phyloP scores from a whole-genome alignment of 2,797 vertebrate species.

The Phaenicophaeus curvirostris region DNA sequence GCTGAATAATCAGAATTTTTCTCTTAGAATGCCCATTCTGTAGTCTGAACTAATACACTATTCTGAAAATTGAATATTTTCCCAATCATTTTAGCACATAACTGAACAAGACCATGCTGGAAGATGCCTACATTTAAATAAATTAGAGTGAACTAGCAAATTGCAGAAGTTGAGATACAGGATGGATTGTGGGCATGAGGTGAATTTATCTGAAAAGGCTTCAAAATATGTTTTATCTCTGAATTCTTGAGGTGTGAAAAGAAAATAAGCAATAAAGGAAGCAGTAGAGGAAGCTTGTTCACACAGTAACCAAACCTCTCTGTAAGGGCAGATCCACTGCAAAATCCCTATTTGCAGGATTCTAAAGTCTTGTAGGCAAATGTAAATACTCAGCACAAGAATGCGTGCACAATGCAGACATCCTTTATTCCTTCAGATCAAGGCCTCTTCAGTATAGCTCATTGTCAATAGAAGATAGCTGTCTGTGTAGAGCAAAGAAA shows the following conservation, averaged over 20 bases:
- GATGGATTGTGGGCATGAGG: neutral
- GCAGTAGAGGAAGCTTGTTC: conserved; percentile 27
- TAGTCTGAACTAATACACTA: neutral
- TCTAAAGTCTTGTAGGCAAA: conserved; percentile 49
- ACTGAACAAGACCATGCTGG: neutral
- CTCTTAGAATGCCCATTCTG: neutral
- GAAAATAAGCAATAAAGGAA: conserved; percentile 26
- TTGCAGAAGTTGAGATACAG: neutral
- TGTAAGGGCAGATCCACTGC: conserved; percentile 6
- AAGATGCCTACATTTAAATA: conserved; percentile 14
- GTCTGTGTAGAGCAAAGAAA: conserved; percentile 11
- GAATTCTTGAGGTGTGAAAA: conserved; percentile 21
- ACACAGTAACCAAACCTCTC: conserved; percentile 36
- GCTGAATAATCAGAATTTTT: conserved; percentile 15
- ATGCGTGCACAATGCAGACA: conserved; percentile 24
- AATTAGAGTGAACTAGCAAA: neutral
- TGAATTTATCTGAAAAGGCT: neutral
- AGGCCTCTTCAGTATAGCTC: neutral
- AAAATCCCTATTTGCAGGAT: conserved; percentile 50
- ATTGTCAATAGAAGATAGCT: neutral
- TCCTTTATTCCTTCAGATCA: conserved; percentile 31
- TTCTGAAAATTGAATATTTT: conserved; percentile 41
- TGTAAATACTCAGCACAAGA: conserved; percentile 63
- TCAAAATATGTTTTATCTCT: neutral
- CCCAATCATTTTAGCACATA: conserved; percentile 38